Conservation (phyloP, 2,888 invertebrate genomes). For the Leucophora obtusa region DNA sequence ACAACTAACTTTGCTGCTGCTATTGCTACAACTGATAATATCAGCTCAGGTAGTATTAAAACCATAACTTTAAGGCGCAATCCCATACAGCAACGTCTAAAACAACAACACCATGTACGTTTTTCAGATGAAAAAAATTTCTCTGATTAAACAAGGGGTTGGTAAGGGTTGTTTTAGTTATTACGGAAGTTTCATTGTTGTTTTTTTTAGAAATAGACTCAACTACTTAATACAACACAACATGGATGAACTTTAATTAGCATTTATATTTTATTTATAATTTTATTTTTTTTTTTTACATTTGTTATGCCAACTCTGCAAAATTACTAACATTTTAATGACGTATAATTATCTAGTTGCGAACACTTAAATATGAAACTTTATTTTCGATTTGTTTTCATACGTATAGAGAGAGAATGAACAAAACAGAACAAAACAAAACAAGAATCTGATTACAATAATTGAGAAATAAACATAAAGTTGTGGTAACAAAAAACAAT, state of each 20-base stretch:
- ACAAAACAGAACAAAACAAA: conserved; percentile 1
- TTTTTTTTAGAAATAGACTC: not conserved
- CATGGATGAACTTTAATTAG: conserved; percentile 52
- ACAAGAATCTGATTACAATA: conserved; percentile 46
- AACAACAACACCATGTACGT: conserved; percentile 75
- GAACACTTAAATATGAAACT: conserved; percentile 50
- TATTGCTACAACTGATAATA: conserved; percentile 20
- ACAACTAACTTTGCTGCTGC: conserved; percentile 32
- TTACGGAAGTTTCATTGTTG: conserved; percentile 18
- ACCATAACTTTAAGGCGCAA: conserved; percentile 55
- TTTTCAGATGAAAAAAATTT: conserved; percentile 76
- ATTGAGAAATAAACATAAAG: conserved; percentile 47
- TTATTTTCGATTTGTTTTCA: not conserved
- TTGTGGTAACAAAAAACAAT: conserved; percentile 9
- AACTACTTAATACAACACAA: not conserved
- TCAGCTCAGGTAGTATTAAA: conserved; percentile 39
- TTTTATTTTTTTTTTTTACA: conserved; percentile 3
- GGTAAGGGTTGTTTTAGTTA: not conserved
- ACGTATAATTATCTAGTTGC: conserved; percentile 56
- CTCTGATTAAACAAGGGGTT: conserved; percentile 69
- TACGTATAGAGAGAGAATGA: not conserved
- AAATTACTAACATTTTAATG: conserved; percentile 31
- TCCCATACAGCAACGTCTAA: conserved; percentile 66
- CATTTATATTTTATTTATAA: conserved; percentile 27
- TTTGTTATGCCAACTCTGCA: conserved; percentile 9